A percentile compares a stretch with the other conserved stretches of the same genome.
Conservation (phyloP, 2,113 vertebrate species). For the Campylorhamphus procurvoides region DNA sequence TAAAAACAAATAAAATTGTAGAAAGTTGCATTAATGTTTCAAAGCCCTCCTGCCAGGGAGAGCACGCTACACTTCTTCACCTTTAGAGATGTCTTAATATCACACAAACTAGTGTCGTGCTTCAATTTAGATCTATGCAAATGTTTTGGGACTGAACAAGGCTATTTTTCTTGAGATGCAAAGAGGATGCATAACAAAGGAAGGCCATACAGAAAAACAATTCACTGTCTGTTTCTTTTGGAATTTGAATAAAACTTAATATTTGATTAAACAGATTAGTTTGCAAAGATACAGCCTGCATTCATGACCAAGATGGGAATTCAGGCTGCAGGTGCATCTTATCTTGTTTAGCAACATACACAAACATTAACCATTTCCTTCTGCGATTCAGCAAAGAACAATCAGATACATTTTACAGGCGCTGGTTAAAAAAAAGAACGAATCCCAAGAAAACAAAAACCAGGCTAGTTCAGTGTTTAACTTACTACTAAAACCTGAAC, state of each 20-base stretch:
- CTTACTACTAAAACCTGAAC: conserved; percentile 46
- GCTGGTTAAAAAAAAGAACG: not conserved
- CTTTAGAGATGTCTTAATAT: conserved; percentile 63
- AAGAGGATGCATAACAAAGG: conserved; percentile 82
- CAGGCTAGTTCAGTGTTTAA: not conserved
- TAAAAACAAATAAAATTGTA: conserved; percentile 28
- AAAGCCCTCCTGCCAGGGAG: not conserved
- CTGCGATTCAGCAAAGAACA: conserved; percentile 1
- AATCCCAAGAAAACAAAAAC: not conserved
- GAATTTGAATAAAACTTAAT: conserved; percentile 89
- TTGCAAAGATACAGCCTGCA: conserved; percentile 80
- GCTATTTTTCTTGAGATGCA: conserved; percentile 91
- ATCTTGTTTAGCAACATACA: conserved; percentile 46
- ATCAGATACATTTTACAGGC: not conserved
- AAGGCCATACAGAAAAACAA: conserved; percentile 78
- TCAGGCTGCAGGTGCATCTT: conserved; percentile 72
- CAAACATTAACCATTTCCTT: conserved; percentile 59
- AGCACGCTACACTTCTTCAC: conserved; percentile 56
- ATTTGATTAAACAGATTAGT: conserved; percentile 87
- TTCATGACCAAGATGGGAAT: conserved; percentile 65
- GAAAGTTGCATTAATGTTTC: conserved; percentile 25
- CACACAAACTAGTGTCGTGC: conserved; percentile 61
- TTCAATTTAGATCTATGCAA: conserved; percentile 81
- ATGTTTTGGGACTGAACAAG: conserved; percentile 76
- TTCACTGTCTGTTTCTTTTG: conserved; percentile 81